Conservation (phyloP, 2,888 invertebrate genomes). For the Epicampocera succincta region DNA sequence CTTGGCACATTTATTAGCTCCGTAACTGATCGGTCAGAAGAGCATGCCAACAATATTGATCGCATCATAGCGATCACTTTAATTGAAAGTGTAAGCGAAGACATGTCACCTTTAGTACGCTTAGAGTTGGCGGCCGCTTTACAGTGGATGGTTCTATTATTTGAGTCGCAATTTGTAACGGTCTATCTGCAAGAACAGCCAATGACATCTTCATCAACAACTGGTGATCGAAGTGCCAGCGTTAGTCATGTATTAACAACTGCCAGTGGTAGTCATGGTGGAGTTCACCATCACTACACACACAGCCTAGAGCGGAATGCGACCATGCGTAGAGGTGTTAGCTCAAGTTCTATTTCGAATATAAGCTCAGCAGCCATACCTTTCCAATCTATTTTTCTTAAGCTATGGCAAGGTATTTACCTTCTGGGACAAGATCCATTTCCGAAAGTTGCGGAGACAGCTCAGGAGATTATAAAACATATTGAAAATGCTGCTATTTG, state of each 20-base stretch:
- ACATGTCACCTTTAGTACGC: conserved; percentile 94
- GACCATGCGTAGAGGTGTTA: conserved; percentile 85
- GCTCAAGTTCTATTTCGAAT: conserved; percentile 87
- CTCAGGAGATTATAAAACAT: conserved; percentile 89
- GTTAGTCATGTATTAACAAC: conserved; percentile 73
- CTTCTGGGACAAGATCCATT: conserved; percentile 93
- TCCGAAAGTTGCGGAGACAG: conserved; percentile 90
- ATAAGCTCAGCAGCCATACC: conserved; percentile 76
- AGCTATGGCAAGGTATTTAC: conserved; percentile 92
- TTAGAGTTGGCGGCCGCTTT: conserved; percentile 92
- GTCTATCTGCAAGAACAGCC: conserved; percentile 86
- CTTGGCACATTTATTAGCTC: conserved; percentile 96
- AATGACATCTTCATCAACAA: conserved; percentile 72
- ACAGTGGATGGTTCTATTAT: conserved; percentile 92
- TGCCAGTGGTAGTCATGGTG: conserved; percentile 44
- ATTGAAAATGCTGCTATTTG: conserved; percentile 86
- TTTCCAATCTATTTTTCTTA: conserved; percentile 89
- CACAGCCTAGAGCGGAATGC: conserved; percentile 81
- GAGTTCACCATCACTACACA: conserved; percentile 74
- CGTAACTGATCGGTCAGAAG: conserved; percentile 91
- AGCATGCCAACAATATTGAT: conserved; percentile 96
- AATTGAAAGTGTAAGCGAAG: conserved; percentile 88
- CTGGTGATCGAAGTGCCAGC: conserved; percentile 75
- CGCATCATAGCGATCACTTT: conserved; percentile 95
- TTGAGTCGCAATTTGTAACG: conserved; percentile 93